Evolutionary conservation across 92 coral and sea anemone species (phyloP).

Genomic region (Diadumene lineata): DNA sequence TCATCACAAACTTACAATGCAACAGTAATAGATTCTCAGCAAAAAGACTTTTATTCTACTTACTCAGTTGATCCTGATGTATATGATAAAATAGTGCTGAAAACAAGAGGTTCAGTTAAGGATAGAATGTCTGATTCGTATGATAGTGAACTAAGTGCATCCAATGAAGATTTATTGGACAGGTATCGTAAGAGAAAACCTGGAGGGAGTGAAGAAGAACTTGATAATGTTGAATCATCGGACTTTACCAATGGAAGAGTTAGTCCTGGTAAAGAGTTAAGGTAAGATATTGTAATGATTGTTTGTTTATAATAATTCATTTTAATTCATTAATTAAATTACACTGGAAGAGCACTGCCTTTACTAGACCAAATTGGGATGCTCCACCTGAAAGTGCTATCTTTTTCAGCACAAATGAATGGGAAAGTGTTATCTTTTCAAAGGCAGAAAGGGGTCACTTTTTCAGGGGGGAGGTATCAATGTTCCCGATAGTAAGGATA

Average conservation of each 20-base stretch:
- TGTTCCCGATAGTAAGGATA: too few relatives aligned
- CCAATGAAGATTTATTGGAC: conserved; percentile 76
- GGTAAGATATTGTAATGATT: conserved; percentile 33
- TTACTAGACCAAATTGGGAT: too few relatives aligned
- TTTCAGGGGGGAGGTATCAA: too few relatives aligned
- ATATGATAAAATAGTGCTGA: conserved; percentile 46
- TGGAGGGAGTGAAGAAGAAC: conserved; percentile 30
- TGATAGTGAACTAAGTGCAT: conserved; percentile 70
- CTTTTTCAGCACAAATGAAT: too few relatives aligned
- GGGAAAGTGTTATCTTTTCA: too few relatives aligned
- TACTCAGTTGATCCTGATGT: conserved; percentile 71
- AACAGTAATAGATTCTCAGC: conserved; percentile 58
- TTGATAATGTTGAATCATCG: conserved; percentile 58
- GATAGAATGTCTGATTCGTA: conserved; percentile 14
- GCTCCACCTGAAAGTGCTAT: too few relatives aligned
- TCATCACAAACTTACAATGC: conserved; percentile 64
- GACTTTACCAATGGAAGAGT: conserved; percentile 68
- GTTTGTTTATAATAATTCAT: too few relatives aligned
- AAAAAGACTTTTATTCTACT: conserved; percentile 72
- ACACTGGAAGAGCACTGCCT: too few relatives aligned
- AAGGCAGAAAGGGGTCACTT: too few relatives aligned
- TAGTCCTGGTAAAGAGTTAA: conserved; percentile 61
- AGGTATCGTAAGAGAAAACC: conserved; percentile 49
- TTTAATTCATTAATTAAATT: too few relatives aligned
- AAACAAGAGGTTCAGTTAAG: conserved; percentile 25